Percentiles rank a stretch among this genome's conserved stretches.
Conservation (phyloP, 30 jellyfish, hydroid and myxozoan species). For the Catostylus mosaicus region DNA sequence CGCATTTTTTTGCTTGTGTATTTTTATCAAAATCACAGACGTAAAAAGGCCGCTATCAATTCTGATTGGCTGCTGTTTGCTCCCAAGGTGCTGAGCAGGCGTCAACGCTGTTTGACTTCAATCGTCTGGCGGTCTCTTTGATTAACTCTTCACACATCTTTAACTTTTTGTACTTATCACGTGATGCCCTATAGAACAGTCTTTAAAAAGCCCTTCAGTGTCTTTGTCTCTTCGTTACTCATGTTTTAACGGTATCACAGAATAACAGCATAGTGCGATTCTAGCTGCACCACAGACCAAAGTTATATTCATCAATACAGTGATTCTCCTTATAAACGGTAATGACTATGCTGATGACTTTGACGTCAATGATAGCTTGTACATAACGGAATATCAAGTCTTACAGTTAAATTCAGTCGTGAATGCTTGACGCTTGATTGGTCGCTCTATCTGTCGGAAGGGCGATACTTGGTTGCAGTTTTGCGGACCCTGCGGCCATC, state of each 20-base stretch:
- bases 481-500: neutral
- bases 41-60: conserved; percentile 60
- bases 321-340: too few species aligned
- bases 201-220: too few species aligned
- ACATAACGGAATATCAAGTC: too few species aligned
- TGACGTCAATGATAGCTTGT: too few species aligned
- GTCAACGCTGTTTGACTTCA: conserved; percentile 50
- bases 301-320: too few species aligned
- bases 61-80: conserved; percentile 50
- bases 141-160: conserved; percentile 51
- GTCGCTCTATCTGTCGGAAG: neutral
- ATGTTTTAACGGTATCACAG: too few species aligned
- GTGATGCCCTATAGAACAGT: conserved; percentile 45
- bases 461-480: neutral
- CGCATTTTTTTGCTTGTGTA: conserved; percentile 28
- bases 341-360: too few species aligned
- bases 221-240: too few species aligned
- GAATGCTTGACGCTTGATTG: neutral
- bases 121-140: conserved; percentile 71
- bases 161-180: conserved; percentile 45
- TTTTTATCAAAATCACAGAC: conserved; percentile 52
- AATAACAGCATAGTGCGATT: too few species aligned
- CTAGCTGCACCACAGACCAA: too few species aligned
- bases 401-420: too few species aligned
- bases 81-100: conserved; percentile 72